Evolutionary conservation across 2,797 vertebrate species (phyloP), one percentile per base, ranked within the genome.

Genomic region (Zenarchopterus dispar): DNA sequence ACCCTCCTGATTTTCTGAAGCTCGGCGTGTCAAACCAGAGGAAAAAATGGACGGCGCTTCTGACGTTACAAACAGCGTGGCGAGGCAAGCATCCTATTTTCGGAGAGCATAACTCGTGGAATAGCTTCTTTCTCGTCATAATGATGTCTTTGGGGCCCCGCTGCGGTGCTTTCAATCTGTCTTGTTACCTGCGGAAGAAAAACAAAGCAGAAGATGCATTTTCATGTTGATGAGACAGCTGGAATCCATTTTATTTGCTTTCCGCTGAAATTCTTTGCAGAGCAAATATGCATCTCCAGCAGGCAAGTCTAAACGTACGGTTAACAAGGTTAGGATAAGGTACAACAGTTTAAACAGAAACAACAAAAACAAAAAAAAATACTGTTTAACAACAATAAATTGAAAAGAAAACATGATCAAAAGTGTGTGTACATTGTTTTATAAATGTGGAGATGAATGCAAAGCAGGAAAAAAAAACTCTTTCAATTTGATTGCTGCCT

Each of bases 261-360:
- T 51, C n/a, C 54, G 46, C 55, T 77, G 7, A 68, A 61, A 72
- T 67, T 41, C 33, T 45, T 63, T 47, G 42, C 48, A 58, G 54
- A 68, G 16, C 54, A 68, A 64, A 77, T 69, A 62, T 10, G 54
- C 56, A 50, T 62, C 6, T 36, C 56, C 60, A 61, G 36, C 45
- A 70, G 70, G 68, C 53, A 49, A 7, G 59, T 18, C 71, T 13
- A 36, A 74, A 65, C 61, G 62, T 58, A 55, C 1, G 8, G 18
- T 62, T 58, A 75, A 85, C 67, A 84, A 77, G 59, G 49, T 8
- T 10, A 9, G 56, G 13, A 73, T 74, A 78, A 77, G 66, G 67
- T 73, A 77, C 28, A 28, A 28, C 28, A 28, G 28, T 78, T 72
- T 62, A 67, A 77, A 84, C 67, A 58, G 81, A 62, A 69, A 56